phyloP scores from a whole-genome alignment of 2,113 vertebrate species.

The Macquaria australasica region DNA sequence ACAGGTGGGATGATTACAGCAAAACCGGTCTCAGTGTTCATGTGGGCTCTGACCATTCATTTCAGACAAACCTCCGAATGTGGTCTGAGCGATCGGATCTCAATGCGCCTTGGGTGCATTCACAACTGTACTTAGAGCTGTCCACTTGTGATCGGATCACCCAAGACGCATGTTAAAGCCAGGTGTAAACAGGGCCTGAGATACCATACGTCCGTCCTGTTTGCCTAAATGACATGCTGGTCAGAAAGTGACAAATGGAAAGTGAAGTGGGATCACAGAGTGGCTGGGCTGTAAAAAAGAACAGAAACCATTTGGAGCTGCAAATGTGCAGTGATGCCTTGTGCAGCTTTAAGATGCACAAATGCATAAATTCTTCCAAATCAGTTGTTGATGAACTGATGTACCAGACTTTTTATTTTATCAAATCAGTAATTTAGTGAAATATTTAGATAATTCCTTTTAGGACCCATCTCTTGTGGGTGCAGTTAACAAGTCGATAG shows the following conservation, averaged over 20 bases:
- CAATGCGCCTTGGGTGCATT: no score
- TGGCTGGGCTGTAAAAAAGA: not conserved
- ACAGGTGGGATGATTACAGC: no score
- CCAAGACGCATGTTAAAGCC: no score
- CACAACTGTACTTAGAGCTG: no score
- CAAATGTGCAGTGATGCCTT: conserved; percentile 1
- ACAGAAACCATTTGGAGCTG: conserved; percentile 16
- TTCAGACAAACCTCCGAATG: no score
- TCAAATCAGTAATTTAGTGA: not conserved
- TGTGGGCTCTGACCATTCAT: no score
- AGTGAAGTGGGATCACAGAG: conserved; percentile 21
- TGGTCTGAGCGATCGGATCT: no score
- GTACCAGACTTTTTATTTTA: not conserved
- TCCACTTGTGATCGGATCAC: no score
- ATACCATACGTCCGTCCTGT: no score
- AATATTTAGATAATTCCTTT: not conserved
- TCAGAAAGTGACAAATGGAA: conserved; percentile 15
- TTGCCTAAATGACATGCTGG: not conserved
- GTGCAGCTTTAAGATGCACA: not conserved
- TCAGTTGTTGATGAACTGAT: not conserved
- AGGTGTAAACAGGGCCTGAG: no score
- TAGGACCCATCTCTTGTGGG: not conserved
- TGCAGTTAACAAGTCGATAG: not conserved
- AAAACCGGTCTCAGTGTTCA: no score
- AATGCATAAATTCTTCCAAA: not conserved